These are phyloP conservation scores for Turdus rufiventris DNA, from an alignment of 2,113 vertebrate species.

Conservation along the genomic window DNA sequence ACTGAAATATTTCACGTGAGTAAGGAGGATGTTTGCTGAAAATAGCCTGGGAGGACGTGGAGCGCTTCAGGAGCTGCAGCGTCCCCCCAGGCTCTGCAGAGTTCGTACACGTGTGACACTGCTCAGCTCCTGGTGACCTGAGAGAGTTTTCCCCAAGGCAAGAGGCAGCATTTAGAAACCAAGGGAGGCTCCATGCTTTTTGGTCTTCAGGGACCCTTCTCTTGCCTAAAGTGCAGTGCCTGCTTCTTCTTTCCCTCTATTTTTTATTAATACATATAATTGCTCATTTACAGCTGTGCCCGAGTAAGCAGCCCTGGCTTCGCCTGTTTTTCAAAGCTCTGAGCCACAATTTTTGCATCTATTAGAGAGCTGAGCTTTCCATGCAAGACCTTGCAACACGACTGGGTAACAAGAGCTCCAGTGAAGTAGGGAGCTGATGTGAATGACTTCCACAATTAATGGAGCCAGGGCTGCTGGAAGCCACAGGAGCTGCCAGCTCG, in stretches of 20 bases:
- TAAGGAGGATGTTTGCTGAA: background rate
- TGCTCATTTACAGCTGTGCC: background rate
- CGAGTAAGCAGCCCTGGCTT: background rate
- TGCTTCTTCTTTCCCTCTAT: background rate
- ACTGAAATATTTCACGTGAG: accelerated
- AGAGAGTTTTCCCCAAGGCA: background rate
- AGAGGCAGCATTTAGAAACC: background rate
- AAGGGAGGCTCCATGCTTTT: accelerated
- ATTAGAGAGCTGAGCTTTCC: background rate
- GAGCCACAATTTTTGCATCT: background rate
- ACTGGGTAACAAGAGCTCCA: background rate
- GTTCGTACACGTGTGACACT: accelerated
- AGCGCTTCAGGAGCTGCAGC: background rate
- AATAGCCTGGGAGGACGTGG: background rate
- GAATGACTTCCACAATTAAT: constrained; percentile 26
- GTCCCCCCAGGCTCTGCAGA: background rate
- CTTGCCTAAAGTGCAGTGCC: background rate
- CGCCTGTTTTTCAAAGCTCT: background rate
- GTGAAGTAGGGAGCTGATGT: background rate
- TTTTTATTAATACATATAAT: background rate
- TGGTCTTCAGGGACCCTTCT: background rate
- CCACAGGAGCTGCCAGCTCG: constrained; percentile 57
- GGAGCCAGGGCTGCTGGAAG: constrained; percentile 10
- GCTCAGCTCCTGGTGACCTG: background rate
- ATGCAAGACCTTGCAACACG: background rate